These are phyloP conservation scores for Seira ritae DNA, from an alignment of 2,888 invertebrate genomes.

Conservation along the genomic window DNA sequence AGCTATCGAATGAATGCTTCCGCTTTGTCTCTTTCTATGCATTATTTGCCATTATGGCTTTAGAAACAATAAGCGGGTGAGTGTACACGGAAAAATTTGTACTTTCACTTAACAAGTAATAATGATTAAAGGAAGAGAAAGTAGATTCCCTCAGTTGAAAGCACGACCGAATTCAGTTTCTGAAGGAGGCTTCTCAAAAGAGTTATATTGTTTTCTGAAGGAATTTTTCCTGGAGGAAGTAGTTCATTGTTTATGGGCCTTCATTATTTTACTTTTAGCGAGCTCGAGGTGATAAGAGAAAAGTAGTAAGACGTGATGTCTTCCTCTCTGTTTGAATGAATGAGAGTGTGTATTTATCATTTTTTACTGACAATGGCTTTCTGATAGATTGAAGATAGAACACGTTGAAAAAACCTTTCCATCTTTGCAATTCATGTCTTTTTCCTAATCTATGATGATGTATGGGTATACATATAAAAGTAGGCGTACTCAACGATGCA, in stretches of 20 bases:
- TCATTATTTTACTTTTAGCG: slow-evolving; percentile 32
- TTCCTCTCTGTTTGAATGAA: neutral
- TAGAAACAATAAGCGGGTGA: neutral
- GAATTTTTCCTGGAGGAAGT: slow-evolving; percentile 27
- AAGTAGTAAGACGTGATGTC: slow-evolving; percentile 41
- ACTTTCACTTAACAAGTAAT: no score
- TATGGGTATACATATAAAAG: neutral
- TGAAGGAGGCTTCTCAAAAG: neutral
- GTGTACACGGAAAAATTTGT: no score
- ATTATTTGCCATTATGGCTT: neutral
- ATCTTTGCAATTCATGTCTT: neutral
- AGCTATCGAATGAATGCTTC: neutral
- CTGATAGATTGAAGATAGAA: slow-evolving; percentile 56
- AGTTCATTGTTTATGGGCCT: slow-evolving; percentile 17
- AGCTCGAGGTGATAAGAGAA: slow-evolving; percentile 7
- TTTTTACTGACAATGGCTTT: neutral
- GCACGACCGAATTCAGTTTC: slow-evolving; percentile 49
- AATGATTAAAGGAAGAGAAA: slow-evolving; percentile 26
- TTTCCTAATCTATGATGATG: neutral
- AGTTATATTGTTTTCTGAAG: slow-evolving; percentile 30
- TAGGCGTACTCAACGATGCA: no score
- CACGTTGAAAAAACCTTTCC: slow-evolving; percentile 43
- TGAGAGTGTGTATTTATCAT: neutral
- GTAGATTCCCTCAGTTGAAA: slow-evolving; percentile 50
- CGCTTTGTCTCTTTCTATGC: neutral